phyloP scores from a whole-genome alignment of 1,140 invertebrate species.

The Cyclina sinensis region DNA sequence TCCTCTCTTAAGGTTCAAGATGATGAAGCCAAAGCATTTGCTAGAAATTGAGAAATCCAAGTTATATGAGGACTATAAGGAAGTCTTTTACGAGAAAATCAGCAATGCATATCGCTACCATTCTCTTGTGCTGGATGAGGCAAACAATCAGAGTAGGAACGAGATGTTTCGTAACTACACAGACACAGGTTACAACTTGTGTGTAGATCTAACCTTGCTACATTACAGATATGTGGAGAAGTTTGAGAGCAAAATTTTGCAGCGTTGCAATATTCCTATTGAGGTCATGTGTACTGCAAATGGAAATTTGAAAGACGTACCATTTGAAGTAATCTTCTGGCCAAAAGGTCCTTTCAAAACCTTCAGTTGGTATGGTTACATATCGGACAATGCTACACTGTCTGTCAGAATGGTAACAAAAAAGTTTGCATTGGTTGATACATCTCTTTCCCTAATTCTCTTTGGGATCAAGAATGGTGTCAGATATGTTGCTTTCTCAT shows the following conservation, averaged over 20 bases:
- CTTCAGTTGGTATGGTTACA: constrained; percentile 79
- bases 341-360: constrained; percentile 81
- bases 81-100: constrained; percentile 75
- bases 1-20: constrained; percentile 81
- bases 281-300: constrained; percentile 41
- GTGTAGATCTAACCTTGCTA: constrained; percentile 71
- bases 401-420: constrained; percentile 69
- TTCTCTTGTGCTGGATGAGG: constrained; percentile 77
- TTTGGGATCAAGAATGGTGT: constrained; percentile 79
- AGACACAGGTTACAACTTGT: constrained; percentile 71
- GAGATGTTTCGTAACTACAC: constrained; percentile 81
- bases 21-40: constrained; percentile 82
- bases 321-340: constrained; percentile 80
- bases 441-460: constrained; percentile 78
- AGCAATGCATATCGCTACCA: constrained; percentile 79
- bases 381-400: constrained; percentile 78
- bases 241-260: constrained; percentile 78
- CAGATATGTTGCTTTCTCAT: constrained; percentile 77
- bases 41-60: constrained; percentile 78
- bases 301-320: constrained; percentile 20
- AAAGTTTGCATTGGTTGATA: constrained; percentile 65
- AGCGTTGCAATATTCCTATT: constrained; percentile 66
- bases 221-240: constrained; percentile 78
- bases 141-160: constrained; percentile 26
- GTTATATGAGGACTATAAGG: constrained; percentile 71